These are phyloP conservation scores for Harpegnathos saltator DNA, from an alignment of 1,140 invertebrate genomes.

Conservation along the genomic window DNA sequence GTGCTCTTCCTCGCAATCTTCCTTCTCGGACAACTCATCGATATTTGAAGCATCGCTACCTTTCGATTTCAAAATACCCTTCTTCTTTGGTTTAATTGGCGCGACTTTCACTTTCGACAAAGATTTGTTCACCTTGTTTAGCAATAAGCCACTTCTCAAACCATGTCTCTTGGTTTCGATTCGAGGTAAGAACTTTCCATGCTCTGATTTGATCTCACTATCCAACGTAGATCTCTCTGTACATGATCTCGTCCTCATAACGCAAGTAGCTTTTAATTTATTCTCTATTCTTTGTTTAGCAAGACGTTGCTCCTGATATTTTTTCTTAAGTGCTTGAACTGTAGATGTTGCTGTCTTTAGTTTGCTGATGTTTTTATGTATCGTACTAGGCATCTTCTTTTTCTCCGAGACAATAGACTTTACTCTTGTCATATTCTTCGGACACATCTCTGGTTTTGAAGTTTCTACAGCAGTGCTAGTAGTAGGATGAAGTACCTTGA, in stretches of 20 bases:
- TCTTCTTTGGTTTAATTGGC: conserved; percentile 72
- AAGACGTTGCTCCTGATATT: conserved; percentile 89
- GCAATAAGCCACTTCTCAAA: conserved; percentile 79
- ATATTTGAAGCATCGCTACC: conserved; percentile 75
- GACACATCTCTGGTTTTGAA: conserved; percentile 60
- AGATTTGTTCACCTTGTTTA: conserved; percentile 68
- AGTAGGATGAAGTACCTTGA: conserved; percentile 63
- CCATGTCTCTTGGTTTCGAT: conserved; percentile 80
- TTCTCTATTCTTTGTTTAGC: conserved; percentile 86
- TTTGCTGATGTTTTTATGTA: conserved; percentile 76
- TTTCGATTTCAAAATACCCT: conserved; percentile 69
- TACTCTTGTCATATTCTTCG: conserved; percentile 72
- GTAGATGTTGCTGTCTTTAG: conserved; percentile 84
- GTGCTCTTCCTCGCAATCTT: conserved; percentile 65
- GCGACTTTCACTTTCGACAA: conserved; percentile 56
- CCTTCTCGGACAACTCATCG: conserved; percentile 82
- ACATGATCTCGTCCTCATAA: conserved; percentile 83
- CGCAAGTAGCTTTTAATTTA: conserved; percentile 79
- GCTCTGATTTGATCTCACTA: conserved; percentile 67
- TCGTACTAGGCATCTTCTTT: conserved; percentile 67
- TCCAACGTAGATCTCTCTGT: conserved; percentile 76
- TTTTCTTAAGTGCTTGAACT: conserved; percentile 88
- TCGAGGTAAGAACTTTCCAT: conserved; percentile 76
- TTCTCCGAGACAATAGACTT: conserved; percentile 73
- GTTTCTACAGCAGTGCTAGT: conserved; percentile 66